Base-by-base conservation (phyloP, 2,797 vertebrate genomes). In the Coranthus polyacanthus region DNA sequence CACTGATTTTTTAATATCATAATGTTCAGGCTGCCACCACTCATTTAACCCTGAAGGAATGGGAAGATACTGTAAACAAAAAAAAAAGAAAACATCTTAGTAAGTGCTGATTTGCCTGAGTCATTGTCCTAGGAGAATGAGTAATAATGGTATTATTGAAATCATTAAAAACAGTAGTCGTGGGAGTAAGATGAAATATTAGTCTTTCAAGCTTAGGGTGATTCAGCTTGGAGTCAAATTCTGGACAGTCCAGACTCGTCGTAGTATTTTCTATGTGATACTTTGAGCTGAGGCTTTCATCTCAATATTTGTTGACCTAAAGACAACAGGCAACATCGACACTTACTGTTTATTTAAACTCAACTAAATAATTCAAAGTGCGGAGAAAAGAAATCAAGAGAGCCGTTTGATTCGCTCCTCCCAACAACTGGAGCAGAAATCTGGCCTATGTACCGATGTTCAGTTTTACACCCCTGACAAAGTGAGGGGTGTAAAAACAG, bases 1-100 rank as follows among this genome's bases (percentile, higher is more conserved):
- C 34, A 2, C 52, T 42, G 66, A 66, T 52, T 32, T 29, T 21
- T 57, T 78, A 68, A 68, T 83, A 71, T 66, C 75, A 50, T 45
- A 51, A 62, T 17, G 71, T 63, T 70, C 12, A 60, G 34, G 64
- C 75, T 36, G 32, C 68, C 46, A 41, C 63, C 39, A 12, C 61
- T 72, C 63, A 15, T 68, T 51, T 69, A 37, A 12, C 47, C 79
- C 77, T 6, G 29, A 20, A 66, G 63, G 62, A 50, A 15, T 12
- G 38, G 21, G 42, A 11, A 49, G 41, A 56, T 17, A n/a, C 16
- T 59, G 59, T 0, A 1, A 24, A 21, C 74, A 41, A 32, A 41
- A 29, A 29, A 29, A 29, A 29, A 29, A 29, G 9, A 5, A 29
- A 4, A 8, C n/a, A n/a, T 26, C 17, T 50, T 24, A 34, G 68